Evolutionary conservation across 23 tunicate genomes (phyloP).

Genomic region (Halocynthia aurantium): DNA sequence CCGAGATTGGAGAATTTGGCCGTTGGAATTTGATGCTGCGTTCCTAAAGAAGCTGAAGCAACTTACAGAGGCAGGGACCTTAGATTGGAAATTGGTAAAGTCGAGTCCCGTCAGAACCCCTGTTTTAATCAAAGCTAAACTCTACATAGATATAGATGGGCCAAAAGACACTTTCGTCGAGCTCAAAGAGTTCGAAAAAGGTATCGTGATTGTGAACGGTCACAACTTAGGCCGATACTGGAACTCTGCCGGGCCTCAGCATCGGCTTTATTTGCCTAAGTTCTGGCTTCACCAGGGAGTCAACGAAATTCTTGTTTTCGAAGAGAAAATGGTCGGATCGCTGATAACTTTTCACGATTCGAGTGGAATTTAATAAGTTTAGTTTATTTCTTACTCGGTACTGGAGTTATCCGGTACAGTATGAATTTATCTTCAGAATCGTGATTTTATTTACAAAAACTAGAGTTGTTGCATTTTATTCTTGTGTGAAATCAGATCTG

Average conservation of each 20-base stretch:
- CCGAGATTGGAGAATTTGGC: slow-evolving; percentile 32
- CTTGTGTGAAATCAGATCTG: no score
- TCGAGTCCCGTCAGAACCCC: neutral
- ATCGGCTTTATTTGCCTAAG: slow-evolving; percentile 26
- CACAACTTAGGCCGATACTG: slow-evolving; percentile 35
- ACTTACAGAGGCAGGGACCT: neutral
- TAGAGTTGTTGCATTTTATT: no score
- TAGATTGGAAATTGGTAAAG: slow-evolving; percentile 5
- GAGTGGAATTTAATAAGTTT: neutral
- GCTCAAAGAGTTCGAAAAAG: slow-evolving; percentile 32
- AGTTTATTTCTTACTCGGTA: no score
- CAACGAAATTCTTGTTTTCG: slow-evolving; percentile 28
- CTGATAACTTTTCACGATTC: slow-evolving; percentile 3
- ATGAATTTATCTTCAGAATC: no score
- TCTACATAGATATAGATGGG: neutral
- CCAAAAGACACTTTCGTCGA: slow-evolving; percentile 37
- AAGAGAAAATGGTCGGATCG: slow-evolving; percentile 12
- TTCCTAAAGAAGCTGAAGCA: slow-evolving; percentile 10
- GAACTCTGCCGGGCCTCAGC: slow-evolving; percentile 39
- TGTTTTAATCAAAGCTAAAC: slow-evolving; percentile 1
- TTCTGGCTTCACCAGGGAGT: slow-evolving; percentile 24
- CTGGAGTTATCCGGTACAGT: no score
- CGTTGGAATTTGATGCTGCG: slow-evolving; percentile 23
- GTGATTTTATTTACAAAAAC: no score
- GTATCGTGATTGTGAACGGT: slow-evolving; percentile 30